Conservation (phyloP, 2,113 vertebrate species). For the Callorhinus ursinus region DNA sequence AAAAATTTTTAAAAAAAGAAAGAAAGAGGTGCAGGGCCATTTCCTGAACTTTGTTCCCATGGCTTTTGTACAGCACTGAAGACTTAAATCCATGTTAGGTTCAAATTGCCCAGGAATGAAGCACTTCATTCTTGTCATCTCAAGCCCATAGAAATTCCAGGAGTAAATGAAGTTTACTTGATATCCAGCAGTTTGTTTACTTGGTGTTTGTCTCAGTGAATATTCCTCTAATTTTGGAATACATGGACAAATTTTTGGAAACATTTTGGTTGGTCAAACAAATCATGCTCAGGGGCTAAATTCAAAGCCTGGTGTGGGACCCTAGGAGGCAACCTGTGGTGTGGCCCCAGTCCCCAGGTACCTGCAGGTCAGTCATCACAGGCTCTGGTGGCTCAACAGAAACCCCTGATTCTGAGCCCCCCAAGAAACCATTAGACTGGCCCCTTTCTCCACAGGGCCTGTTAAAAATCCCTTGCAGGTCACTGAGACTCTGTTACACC, state of each 20-base stretch:
- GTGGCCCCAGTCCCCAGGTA: rapidly evolving
- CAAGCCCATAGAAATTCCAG: background rate
- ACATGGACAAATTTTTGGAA: background rate
- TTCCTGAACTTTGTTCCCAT: background rate
- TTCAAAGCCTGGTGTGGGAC: background rate
- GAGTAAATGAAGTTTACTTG: background rate
- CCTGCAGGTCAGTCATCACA: background rate
- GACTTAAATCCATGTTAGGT: background rate
- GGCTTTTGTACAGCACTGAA: rapidly evolving
- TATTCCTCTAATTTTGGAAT: background rate
- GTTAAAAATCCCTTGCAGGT: background rate
- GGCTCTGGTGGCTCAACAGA: background rate
- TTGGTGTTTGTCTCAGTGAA: background rate
- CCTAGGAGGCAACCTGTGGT: background rate
- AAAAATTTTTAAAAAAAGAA: too few relatives aligned
- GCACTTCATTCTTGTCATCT: background rate
- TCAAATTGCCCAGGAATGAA: background rate
- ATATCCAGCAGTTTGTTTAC: background rate
- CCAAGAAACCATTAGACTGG: too few relatives aligned
- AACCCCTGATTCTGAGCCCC: background rate
- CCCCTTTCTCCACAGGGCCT: background rate
- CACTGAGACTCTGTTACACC: rapidly evolving
- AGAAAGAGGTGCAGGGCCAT: background rate
- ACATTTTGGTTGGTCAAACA: background rate
- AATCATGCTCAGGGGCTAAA: background rate